phyloP scores from a whole-genome alignment of 1,140 invertebrate genomes.

The Psix sp. region DNA sequence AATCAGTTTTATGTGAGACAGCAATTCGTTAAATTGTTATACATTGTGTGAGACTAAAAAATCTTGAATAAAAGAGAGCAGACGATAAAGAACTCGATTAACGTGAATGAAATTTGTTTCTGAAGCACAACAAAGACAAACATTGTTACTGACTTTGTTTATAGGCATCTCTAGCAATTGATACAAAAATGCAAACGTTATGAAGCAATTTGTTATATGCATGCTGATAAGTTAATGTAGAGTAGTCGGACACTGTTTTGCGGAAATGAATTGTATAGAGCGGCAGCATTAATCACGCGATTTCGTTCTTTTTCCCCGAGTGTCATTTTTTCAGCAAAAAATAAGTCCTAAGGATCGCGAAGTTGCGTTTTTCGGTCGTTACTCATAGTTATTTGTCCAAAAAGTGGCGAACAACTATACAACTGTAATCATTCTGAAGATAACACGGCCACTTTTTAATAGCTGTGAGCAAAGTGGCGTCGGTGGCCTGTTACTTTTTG shows the following conservation, averaged over 20 bases:
- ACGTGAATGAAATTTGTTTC: no score
- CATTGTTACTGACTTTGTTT: no score
- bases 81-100: no score
- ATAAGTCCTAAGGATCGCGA: neutral
- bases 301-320: no score
- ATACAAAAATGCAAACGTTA: neutral
- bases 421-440: conserved; percentile 16
- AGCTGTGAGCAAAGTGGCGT: conserved; percentile 7
- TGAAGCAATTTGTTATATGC: neutral
- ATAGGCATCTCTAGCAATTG: no score
- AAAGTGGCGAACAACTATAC: conserved; percentile 14
- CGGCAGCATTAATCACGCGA: neutral
- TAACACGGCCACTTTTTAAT: conserved; percentile 24
- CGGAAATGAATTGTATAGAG: neutral
- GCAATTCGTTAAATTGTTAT: no score
- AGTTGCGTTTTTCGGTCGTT: no score
- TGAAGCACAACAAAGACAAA: no score
- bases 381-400: conserved; percentile 15
- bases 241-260: neutral
- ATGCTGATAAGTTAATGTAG: conserved; percentile 1
- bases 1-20: no score
- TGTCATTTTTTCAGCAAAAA: no score
- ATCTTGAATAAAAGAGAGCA: no score
- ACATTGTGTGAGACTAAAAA: no score
- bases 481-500: conserved; percentile 24